phyloP scores from a whole-genome alignment of 1,140 invertebrate species.

The Mactra quadrangularis region DNA sequence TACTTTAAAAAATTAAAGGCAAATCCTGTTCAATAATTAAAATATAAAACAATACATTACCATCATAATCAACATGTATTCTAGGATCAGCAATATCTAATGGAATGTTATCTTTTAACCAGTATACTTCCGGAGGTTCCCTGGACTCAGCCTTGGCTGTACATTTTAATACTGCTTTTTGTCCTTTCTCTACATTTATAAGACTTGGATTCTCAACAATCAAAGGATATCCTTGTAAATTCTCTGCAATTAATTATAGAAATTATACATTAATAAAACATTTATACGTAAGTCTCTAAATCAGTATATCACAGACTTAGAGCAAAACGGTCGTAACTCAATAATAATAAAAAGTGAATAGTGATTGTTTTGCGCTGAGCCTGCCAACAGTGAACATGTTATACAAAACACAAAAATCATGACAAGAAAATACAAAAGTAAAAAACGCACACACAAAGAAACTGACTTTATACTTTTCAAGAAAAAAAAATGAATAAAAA shows the following conservation, averaged over 20 bases:
- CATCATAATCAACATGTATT: slow-evolving; percentile 91
- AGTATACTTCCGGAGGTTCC: slow-evolving; percentile 89
- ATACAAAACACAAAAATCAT: too few relatives aligned
- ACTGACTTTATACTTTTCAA: too few relatives aligned
- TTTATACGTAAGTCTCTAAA: too few relatives aligned
- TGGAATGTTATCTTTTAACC: slow-evolving; percentile 96
- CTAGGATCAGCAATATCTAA: slow-evolving; percentile 91
- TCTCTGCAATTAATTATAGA: slow-evolving; percentile 68
- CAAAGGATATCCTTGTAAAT: slow-evolving; percentile 95
- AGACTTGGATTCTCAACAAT: slow-evolving; percentile 92
- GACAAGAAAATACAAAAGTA: too few relatives aligned
- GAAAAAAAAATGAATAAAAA: too few relatives aligned
- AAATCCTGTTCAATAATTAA: too few relatives aligned
- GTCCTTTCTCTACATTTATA: slow-evolving; percentile 98
- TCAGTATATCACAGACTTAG: not conserved
- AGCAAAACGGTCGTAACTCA: not conserved
- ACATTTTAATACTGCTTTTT: slow-evolving; percentile 94
- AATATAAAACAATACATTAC: slow-evolving; percentile 82
- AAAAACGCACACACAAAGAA: too few relatives aligned
- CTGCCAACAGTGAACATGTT: too few relatives aligned
- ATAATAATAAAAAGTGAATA: too few relatives aligned
- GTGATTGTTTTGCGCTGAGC: too few relatives aligned
- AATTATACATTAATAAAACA: too few relatives aligned
- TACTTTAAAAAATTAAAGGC: too few relatives aligned
- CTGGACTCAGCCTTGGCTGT: slow-evolving; percentile 92